Percentiles rank a stretch among this genome's conserved stretches.
These are phyloP conservation scores for Drosophila setifemur DNA, from an alignment of 1,140 invertebrate species.

Conservation along the genomic window DNA sequence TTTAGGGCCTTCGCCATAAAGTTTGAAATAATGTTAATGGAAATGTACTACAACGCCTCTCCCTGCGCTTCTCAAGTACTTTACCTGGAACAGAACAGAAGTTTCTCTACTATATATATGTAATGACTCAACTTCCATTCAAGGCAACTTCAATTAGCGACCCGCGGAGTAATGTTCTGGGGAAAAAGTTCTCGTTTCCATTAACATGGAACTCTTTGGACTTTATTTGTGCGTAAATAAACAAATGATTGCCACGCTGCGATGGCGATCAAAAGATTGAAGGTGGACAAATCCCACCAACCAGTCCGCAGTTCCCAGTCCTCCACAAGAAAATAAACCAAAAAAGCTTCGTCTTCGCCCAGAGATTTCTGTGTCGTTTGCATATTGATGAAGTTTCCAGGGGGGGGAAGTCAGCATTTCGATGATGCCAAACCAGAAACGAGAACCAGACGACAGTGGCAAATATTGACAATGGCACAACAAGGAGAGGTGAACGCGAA, in stretches of 20 bases:
- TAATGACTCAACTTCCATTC: constrained; percentile 24
- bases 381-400: constrained; percentile 60
- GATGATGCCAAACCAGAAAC: constrained; percentile 32
- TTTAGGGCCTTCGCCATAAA: constrained; percentile 22
- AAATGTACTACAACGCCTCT: constrained; percentile 30
- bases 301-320: constrained; percentile 2
- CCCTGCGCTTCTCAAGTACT: not conserved
- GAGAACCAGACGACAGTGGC: constrained; percentile 37
- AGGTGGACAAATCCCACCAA: constrained; percentile 1
- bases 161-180: not conserved
- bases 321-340: not conserved
- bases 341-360: constrained; percentile 20
- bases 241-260: constrained; percentile 53
- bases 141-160: constrained; percentile 43
- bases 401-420: constrained; percentile 40
- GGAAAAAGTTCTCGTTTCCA: constrained; percentile 38
- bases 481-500: constrained; percentile 9
- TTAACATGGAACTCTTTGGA: constrained; percentile 27
- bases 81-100: not conserved
- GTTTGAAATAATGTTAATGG: constrained; percentile 45
- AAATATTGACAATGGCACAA: constrained; percentile 69
- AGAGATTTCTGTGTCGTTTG: constrained; percentile 46
- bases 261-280: constrained; percentile 42
- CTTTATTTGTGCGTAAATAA: constrained; percentile 55
- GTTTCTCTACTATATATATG: not conserved